These are phyloP conservation scores for Nesoenas mayeri DNA, from an alignment of 2,113 vertebrate species.

Conservation along the genomic window DNA sequence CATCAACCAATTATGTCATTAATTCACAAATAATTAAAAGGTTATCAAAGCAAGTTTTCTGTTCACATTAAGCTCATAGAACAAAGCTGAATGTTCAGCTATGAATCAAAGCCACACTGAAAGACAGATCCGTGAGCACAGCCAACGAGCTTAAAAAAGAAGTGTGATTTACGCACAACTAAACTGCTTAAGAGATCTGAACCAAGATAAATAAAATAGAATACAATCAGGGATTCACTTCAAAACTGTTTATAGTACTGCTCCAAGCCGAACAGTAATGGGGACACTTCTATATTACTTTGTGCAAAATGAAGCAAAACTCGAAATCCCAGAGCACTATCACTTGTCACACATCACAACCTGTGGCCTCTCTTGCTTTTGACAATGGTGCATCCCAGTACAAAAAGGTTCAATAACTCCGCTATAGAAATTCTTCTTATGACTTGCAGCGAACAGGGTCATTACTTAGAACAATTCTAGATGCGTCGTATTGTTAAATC, in stretches of 20 bases:
- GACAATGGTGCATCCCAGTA: not conserved
- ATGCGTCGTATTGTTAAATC: not conserved
- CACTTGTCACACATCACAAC: not conserved
- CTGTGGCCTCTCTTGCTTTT: not conserved
- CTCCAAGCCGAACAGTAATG: not conserved
- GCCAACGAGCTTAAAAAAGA: not conserved
- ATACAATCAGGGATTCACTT: not conserved
- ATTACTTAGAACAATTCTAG: not conserved
- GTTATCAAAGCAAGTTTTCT: not conserved
- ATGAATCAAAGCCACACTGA: not conserved
- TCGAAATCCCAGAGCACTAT: not conserved
- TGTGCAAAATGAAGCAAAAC: not conserved
- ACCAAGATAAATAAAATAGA: not conserved
- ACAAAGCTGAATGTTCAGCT: not conserved
- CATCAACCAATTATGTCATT: not conserved
- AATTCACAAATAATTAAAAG: not conserved
- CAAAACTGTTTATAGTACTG: not conserved
- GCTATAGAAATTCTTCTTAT: not conserved
- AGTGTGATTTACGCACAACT: not conserved
- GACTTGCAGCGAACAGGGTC: not conserved
- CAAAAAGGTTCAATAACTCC: not conserved
- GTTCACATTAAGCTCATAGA: not conserved
- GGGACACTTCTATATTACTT: not conserved
- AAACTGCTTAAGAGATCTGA: constrained; percentile 7
- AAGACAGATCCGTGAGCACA: not conserved